Evolutionary conservation across 2,888 invertebrate species (phyloP).

Genomic region (Ectemnius cavifrons): DNA sequence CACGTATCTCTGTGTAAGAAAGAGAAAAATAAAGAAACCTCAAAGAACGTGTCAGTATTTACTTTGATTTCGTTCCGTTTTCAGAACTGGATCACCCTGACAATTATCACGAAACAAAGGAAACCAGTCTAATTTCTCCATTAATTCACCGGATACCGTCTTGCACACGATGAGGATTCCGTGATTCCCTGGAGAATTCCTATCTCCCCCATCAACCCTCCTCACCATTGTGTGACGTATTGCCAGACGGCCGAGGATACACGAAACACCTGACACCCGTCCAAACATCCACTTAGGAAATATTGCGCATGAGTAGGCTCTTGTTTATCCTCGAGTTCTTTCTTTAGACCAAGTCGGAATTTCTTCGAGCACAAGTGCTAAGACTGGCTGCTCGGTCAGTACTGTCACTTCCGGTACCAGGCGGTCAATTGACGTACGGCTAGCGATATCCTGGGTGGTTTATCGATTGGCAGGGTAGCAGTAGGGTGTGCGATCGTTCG

Average conservation of each 20-base stretch:
- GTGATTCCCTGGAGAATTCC: background rate
- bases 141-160: background rate
- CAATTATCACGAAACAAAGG: background rate
- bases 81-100: background rate
- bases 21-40: background rate
- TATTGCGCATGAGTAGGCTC: background rate
- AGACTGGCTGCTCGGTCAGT: no score
- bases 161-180: no score
- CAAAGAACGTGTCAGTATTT: background rate
- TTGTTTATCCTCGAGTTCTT: slow-evolving; percentile 6
- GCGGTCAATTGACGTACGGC: background rate
- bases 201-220: background rate
- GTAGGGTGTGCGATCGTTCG: slow-evolving; percentile 26
- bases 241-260: background rate
- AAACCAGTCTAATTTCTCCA: background rate
- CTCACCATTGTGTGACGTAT: background rate
- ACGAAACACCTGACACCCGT: background rate
- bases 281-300: background rate
- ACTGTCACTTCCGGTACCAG: background rate
- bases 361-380: no score
- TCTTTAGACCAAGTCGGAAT: background rate
- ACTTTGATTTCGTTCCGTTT: background rate
- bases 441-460: background rate
- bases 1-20: slow-evolving; percentile 5
- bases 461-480: background rate